Evolutionary conservation across 2,797 vertebrate genomes (phyloP).

Genomic region (Anisognathus igniventris): DNA sequence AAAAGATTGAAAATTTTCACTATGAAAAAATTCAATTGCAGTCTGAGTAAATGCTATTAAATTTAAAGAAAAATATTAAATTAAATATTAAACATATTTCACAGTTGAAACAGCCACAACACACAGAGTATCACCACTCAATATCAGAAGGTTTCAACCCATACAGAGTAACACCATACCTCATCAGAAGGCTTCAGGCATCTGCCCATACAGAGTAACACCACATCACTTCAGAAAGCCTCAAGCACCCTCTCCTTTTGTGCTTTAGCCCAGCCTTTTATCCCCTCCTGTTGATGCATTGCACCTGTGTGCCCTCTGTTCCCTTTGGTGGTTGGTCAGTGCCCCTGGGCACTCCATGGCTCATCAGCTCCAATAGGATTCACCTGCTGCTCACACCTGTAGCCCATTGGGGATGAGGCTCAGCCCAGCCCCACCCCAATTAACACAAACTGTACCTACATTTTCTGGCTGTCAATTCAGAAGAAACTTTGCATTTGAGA

Average conservation of each 20-base stretch:
- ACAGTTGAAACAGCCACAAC: background rate
- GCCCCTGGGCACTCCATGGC: background rate
- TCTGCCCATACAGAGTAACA: background rate
- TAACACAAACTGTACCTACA: background rate
- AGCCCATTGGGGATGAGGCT: background rate
- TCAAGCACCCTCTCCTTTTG: background rate
- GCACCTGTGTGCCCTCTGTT: background rate
- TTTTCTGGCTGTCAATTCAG: background rate
- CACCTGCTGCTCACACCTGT: background rate
- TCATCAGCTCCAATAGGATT: too few species aligned
- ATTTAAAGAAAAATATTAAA: background rate
- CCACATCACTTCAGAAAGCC: fast-evolving
- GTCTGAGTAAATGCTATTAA: background rate
- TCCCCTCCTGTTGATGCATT: background rate
- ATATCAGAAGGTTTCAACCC: background rate
- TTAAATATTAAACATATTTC: background rate
- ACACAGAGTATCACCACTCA: too few species aligned
- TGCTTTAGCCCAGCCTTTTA: background rate
- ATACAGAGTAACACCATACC: background rate
- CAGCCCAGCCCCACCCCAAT: background rate
- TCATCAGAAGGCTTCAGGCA: background rate
- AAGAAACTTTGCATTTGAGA: background rate
- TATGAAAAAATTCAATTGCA: background rate
- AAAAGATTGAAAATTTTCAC: background rate
- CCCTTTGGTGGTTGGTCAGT: background rate